A percentile compares a stretch with the other conserved stretches of the same genome.
Evolutionary conservation across 1,140 invertebrate species (phyloP).

Genomic region (Formica exsecta): DNA sequence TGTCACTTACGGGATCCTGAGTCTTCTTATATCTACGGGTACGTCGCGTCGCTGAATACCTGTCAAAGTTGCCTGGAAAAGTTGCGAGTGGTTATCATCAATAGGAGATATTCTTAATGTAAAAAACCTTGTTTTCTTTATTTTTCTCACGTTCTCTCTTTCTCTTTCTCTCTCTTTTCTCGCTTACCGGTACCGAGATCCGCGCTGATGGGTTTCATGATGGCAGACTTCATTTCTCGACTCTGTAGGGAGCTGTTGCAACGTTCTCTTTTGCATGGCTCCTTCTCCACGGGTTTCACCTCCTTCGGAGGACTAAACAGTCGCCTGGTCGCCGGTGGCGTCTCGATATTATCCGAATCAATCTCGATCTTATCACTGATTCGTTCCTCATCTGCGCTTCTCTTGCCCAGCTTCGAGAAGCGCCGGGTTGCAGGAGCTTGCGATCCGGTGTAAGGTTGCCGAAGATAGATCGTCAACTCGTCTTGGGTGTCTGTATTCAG

Average conservation of each 20-base stretch:
- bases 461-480: constrained; percentile 89
- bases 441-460: constrained; percentile 84
- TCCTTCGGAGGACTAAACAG: constrained; percentile 89
- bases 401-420: constrained; percentile 77
- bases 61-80: constrained; percentile 91
- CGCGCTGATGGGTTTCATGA: constrained; percentile 68
- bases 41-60: constrained; percentile 92
- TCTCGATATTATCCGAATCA: constrained; percentile 96
- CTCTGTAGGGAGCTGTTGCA: constrained; percentile 80
- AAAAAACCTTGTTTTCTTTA: no score
- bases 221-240: constrained; percentile 74
- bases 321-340: constrained; percentile 92
- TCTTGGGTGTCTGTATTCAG: constrained; percentile 82
- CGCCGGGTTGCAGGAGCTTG: constrained; percentile 74
- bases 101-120: no score
- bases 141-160: no score
- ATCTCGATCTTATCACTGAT: constrained; percentile 92
- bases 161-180: background rate
- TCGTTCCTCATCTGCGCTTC: constrained; percentile 81
- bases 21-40: constrained; percentile 93
- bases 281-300: constrained; percentile 86
- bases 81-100: no score
- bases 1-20: constrained; percentile 87
- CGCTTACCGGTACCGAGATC: constrained; percentile 84
- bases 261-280: constrained; percentile 84